Base-by-base conservation (phyloP, 2,888 invertebrate genomes). In the Limnephilus auricula region DNA sequence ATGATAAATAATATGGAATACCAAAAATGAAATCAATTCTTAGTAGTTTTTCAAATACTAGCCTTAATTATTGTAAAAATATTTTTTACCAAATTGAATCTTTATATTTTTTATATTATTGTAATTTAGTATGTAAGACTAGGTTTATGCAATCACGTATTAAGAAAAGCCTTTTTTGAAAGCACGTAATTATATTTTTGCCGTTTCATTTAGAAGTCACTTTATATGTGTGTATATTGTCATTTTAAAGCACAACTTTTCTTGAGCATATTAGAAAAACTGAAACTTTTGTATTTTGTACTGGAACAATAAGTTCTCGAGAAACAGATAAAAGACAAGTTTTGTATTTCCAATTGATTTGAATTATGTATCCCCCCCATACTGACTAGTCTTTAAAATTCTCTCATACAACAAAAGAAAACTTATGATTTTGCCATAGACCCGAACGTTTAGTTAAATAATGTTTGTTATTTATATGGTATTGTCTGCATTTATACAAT, bases 21-120 rank as follows among this genome's bases (percentile, higher is more conserved):
- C 88, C 89, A 91, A 89, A 88, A 82, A 91, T 91, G 30, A 91
- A 89, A 83, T 89, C 65, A 90, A 79, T 79, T 90, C 50, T 78
- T 50, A 83, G 79, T 91, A 85, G 83, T 79, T 90, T 89, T 85
- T 91, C 82, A 89, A 91, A 89, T 91, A 89, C 89, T 83, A 83
- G 83, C 86, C 87, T 85, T 90, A 90, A 90, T 85, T 87, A 79
- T 80, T 91, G 91, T 91, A 90, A 90, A 90, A 91, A 92, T 90
- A 92, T 92, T 90, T 92, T 90, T 90, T 92, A 92, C 90, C 90
- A 90, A 92, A 92, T 89, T 90, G 65, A 90, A 84, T 90, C 91
- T 89, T 90, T 92, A 92, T 92, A 90, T 92, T 92, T 92, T 92
- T 84, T 92, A 92, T 92, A 91, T 87, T 91, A 86, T 87, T 90